Base-by-base conservation (phyloP, 2,113 vertebrate species). In the Vimba vimba region DNA sequence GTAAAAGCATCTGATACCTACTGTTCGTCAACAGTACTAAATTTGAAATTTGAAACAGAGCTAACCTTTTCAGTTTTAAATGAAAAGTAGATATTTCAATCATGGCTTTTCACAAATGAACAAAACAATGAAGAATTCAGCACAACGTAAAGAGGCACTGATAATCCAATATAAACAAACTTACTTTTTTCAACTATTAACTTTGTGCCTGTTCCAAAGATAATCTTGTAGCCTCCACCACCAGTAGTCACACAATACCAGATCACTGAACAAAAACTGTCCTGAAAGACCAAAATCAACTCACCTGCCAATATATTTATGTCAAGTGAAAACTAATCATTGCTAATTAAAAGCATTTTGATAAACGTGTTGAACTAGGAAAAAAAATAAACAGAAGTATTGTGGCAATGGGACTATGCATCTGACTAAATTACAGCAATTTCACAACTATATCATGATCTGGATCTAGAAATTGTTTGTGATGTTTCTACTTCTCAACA, bases 161-260 rank as follows among this genome's bases (percentile, higher is more conserved):
- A 80, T 17, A 64, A 64, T 23, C 25, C 25, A 62, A 64, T 45
- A 80, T 80, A 45, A 80, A 43, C 1, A 80, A 43, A 73, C 75
- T 79, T 78, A 55, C 76, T 79, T 57, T 27, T 6, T 7, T 85
- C 55, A 79, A 79, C 45, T 8, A 66, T 52, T 52, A 79, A 19
- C 30, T 52, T 36, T 50, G 84, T 79, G 17, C 75, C 74, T 55
- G 12, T 43, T 19, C 30, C 84, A 85, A 85, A 76, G 57, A 64
- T 2, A 7, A 84, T 45, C 69, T 77, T 64, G 12, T 21, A 68
- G 13, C 12, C 30, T 81, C 47, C 60, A 87, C 15, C 50, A 71
- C 86, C 86, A 87, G 33, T 1, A 88, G 59, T 90, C 85, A 88
- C 87, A 89, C 87, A 85, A 36, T 83, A 68, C 30, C 6, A 36